Evolutionary conservation across 2,113 vertebrate genomes (phyloP).

Genomic region (Morone saxatilis): DNA sequence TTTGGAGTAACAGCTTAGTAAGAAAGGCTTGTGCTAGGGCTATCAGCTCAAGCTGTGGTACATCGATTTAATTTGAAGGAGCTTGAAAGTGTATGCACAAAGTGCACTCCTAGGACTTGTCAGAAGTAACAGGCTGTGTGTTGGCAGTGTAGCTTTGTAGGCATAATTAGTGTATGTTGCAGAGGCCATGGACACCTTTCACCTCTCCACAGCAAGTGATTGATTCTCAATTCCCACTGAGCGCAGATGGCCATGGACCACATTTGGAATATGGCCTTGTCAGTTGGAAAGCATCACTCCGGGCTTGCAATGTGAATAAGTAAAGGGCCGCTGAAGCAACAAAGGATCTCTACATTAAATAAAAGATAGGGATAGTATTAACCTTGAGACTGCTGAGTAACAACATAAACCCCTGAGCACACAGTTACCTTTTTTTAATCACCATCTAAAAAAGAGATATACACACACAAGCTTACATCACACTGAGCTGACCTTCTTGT

Average conservation of each 20-base stretch:
- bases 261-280: constrained; percentile 66
- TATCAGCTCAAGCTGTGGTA: not conserved
- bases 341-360: constrained; percentile 57
- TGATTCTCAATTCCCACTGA: constrained; percentile 66
- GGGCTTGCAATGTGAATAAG: constrained; percentile 51
- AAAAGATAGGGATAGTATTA: constrained; percentile 47
- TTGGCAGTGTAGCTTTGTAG: constrained; percentile 15
- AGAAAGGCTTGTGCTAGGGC: not conserved
- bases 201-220: constrained; percentile 65
- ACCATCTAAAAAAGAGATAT: constrained; percentile 4
- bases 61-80: not conserved
- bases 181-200: constrained; percentile 62
- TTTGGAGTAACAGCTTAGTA: not conserved
- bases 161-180: constrained; percentile 11
- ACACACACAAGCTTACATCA: not conserved
- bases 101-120: not conserved
- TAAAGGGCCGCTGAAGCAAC: constrained; percentile 51
- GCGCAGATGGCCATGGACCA: constrained; percentile 56
- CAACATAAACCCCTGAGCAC: constrained; percentile 25
- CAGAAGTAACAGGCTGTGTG: constrained; percentile 5
- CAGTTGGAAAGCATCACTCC: constrained; percentile 62
- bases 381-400: constrained; percentile 53
- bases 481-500: not conserved
- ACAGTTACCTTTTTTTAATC: constrained; percentile 45
- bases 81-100: constrained; percentile 3